A percentile compares a stretch with the other conserved stretches of the same genome.
Conservation (phyloP, 1,140 invertebrate genomes). For the Condylostylus longicornis region DNA sequence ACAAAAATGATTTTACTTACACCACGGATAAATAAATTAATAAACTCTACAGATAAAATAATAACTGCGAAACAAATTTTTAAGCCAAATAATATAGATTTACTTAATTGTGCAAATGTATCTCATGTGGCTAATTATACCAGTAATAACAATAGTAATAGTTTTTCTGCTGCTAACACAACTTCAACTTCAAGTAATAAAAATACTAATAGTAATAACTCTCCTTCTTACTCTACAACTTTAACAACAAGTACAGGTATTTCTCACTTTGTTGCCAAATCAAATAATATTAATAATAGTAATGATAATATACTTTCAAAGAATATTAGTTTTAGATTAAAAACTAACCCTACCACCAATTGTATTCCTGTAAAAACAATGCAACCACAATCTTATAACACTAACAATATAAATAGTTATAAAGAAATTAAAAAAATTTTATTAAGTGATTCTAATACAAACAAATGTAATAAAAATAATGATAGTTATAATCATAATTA, state of each 20-base stretch:
- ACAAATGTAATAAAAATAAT: constrained; percentile 3
- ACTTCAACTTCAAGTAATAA: too few relatives aligned
- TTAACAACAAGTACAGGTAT: constrained; percentile 15
- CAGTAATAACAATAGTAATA: too few relatives aligned
- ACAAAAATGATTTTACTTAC: too few relatives aligned
- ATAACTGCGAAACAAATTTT: too few relatives aligned
- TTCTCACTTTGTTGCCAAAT: neutral
- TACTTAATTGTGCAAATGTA: too few relatives aligned
- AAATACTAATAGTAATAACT: neutral
- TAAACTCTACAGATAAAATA: too few relatives aligned
- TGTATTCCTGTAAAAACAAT: neutral
- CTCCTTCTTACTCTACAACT: constrained; percentile 11
- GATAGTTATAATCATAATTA: constrained; percentile 4
- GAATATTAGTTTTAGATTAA: constrained; percentile 1
- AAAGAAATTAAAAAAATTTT: constrained; percentile 3
- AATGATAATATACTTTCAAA: constrained; percentile 7
- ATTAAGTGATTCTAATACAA: constrained; percentile 1
- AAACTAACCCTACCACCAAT: neutral
- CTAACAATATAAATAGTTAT: neutral
- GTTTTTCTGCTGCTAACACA: too few relatives aligned
- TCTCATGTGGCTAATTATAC: too few relatives aligned
- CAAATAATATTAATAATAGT: constrained; percentile 9
- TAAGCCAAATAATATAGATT: too few relatives aligned
- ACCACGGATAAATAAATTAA: too few relatives aligned
- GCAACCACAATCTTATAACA: neutral